Base-by-base conservation (phyloP, 2,888 invertebrate species). In the Callyntrura guangdongensis region DNA sequence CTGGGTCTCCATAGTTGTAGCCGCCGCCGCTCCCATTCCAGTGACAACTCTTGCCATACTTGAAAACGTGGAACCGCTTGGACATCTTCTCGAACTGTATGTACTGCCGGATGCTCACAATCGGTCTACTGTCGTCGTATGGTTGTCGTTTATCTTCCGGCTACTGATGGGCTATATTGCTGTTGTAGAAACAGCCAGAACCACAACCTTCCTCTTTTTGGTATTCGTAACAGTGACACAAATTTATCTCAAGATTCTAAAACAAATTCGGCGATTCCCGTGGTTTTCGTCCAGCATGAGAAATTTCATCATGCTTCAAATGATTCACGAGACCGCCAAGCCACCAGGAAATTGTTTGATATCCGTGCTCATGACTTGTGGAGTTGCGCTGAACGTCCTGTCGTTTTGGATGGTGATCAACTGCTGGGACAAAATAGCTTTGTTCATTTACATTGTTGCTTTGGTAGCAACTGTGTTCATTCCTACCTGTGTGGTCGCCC, bases 61-160 rank as follows among this genome's bases (percentile, higher is more conserved):
- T 56, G 85, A 85, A 72, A 59, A 72, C 14, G 3, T 85, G 36
- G 85, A 85, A 22, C 85, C 85, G 12, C 45, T 85, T 6, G 56
- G 56, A 1, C 25, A 56, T 25, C 0, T 85, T 5, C 6, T 85
- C 8, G 72, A 85, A 56, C 56, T 53, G n/a, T 85, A 72, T 45
- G 45, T 85, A 56, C 72, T 85, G 0, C 85, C 85, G 0, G 2
- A 27, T 20, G 17, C 72, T 0, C 27, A 27, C 14, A 14, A 72
- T 0, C 53, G 85, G 0, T 56, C 69, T 4, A 11, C 4, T 1
- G 1, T 14, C 6, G 14, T 36, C 0, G 72, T 85, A 20, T 53
- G 2, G n/a, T 17, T 27, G 11, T 17, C 61, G 12, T 85, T 85
- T 17, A 0, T 69, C 5, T 8, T 85, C 9, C 72, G 85, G 14